Evolutionary conservation across 2,888 invertebrate genomes (phyloP).

Genomic region (Microdon myrmicae): DNA sequence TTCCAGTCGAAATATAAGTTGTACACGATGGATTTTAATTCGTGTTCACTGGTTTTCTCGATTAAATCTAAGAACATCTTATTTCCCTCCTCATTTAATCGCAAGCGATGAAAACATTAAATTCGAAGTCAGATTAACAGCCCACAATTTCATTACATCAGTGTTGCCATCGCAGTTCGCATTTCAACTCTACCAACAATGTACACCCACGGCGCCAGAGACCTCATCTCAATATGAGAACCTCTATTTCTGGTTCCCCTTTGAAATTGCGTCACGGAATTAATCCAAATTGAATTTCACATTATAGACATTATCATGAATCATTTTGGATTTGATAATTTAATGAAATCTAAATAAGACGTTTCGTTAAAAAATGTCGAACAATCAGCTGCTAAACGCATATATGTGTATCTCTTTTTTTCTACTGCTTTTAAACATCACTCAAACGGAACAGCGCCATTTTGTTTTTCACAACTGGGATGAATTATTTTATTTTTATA

Average conservation of each 20-base stretch:
- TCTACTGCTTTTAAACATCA: slow-evolving; percentile 4
- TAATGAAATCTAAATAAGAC: slow-evolving; percentile 32
- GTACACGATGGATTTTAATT: too few species aligned
- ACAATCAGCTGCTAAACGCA: slow-evolving; percentile 33
- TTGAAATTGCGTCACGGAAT: slow-evolving; percentile 11
- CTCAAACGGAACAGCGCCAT: slow-evolving; percentile 43
- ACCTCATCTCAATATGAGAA: too few species aligned
- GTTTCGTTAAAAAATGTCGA: slow-evolving; percentile 20
- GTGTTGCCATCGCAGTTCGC: too few species aligned
- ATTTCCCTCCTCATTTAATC: too few species aligned
- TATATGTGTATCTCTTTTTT: slow-evolving; percentile 16
- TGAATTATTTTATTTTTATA: slow-evolving; percentile 12
- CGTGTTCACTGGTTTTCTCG: too few species aligned
- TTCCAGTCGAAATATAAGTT: too few species aligned
- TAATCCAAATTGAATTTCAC: slow-evolving; percentile 30
- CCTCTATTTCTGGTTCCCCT: slow-evolving; percentile 5
- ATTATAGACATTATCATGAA: slow-evolving; percentile 38
- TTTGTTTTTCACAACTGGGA: slow-evolving; percentile 27
- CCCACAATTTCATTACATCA: too few species aligned
- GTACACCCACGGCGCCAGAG: too few species aligned
- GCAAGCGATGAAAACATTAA: too few species aligned
- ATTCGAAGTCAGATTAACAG: too few species aligned
- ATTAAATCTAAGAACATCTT: too few species aligned
- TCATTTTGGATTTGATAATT: slow-evolving; percentile 41
- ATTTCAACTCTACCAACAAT: too few species aligned